phyloP scores from a whole-genome alignment of 2,888 invertebrate species.

The Merodon equestris region DNA sequence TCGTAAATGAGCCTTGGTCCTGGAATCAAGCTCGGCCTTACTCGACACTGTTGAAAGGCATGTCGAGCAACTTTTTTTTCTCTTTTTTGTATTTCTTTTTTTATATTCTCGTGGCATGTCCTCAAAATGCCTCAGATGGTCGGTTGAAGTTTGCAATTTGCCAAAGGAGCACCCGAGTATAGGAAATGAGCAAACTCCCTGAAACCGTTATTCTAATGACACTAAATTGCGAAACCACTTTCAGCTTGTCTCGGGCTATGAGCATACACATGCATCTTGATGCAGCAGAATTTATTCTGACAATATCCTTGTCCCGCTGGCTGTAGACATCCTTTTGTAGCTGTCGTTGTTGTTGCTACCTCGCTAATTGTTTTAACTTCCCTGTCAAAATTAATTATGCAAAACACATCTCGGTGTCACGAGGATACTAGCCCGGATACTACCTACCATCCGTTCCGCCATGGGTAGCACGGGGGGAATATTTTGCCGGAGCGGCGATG shows the following conservation, averaged over 20 bases:
- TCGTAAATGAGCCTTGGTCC: conserved; percentile 18
- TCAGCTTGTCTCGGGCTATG: background rate
- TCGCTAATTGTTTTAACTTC: conserved; percentile 61
- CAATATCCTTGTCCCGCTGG: too few relatives aligned
- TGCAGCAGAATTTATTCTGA: conserved; percentile 12
- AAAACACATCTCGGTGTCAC: conserved; percentile 61
- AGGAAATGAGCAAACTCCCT: background rate
- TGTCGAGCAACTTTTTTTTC: conserved; percentile 23
- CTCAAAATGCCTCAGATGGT: conserved; percentile 34
- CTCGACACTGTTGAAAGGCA: conserved; percentile 22
- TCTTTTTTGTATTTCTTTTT: conserved; percentile 1
- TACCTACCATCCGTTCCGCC: too few relatives aligned
- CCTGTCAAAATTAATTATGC: conserved; percentile 60
- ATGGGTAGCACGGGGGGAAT: background rate
- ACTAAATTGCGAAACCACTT: conserved; percentile 38
- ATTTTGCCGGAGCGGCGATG: conserved; percentile 5
- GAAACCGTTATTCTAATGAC: conserved; percentile 14
- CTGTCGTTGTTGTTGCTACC: conserved; percentile 35
- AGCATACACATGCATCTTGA: background rate
- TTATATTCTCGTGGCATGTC: conserved; percentile 5
- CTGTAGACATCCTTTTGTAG: conserved; percentile 11
- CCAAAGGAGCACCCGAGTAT: conserved; percentile 11
- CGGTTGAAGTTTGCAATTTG: conserved; percentile 34
- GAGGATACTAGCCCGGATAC: conserved; percentile 14
- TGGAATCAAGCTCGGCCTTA: background rate